Base-by-base conservation (phyloP, 2,797 vertebrate genomes). In the Anguilla pacifica region DNA sequence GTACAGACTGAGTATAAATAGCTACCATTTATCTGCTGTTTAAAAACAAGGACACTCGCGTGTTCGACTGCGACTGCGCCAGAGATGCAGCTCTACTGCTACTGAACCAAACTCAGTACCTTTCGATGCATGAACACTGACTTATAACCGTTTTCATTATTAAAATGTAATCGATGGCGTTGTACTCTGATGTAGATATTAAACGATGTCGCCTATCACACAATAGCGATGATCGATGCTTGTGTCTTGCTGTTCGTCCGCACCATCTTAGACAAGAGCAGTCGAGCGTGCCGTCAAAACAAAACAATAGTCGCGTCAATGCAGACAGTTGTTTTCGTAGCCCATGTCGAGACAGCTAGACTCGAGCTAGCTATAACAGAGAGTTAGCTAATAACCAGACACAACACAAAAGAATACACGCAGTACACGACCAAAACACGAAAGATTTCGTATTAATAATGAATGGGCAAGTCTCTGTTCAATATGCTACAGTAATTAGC, bases 291-390 rank as follows among this genome's bases (percentile, higher is more conserved):
- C 83, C 83, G 83, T 84, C 83, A 84, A 55, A 84, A 83, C 81
- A 83, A 83, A 82, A 83, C 82, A 53, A 28, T n/a, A 84, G 83
- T 57, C 83, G n/a, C 51, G 83, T 84, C 83, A 84, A 84, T 84
- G 83, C 53, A 55, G 51, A 55, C 83, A 57, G 6, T 82, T 51
- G 79, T 82, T 82, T 82, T n/a, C 46, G 22, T 25, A 82, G 46
- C 79, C 35, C 74, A 51, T 7, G 19, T 79, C 79, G 3, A n/a
- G 46, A 4, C 11, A 51, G 11, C 79, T 51, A 51, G 46, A 51
- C 46, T 77, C 25, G 19, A 49, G 35, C 19, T 22, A 46, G 19
- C 77, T 22, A 22, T 7, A 82, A 51, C 46, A 22, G 11, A 1
- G 17, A 82, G 46, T 82, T 82, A 79, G 17, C 39, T 6, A 82